Conservation (phyloP, 64 coral and sea anemone species). For the Orbicella faveolata region DNA sequence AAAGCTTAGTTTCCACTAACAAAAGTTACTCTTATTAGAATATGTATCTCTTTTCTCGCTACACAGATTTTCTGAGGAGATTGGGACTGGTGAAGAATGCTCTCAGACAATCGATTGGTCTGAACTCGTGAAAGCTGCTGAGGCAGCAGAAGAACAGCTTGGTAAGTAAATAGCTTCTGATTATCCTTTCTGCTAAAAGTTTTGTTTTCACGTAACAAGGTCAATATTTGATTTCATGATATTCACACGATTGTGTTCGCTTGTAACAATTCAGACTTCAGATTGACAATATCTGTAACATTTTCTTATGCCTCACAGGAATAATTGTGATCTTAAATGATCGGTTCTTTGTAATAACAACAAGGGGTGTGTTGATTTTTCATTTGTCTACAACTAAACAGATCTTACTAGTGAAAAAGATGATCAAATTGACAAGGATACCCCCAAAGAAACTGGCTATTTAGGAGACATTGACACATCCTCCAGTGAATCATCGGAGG, state of each 20-base stretch:
- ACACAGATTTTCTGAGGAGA: neutral
- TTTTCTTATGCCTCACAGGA: too few relatives aligned
- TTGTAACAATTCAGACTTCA: too few relatives aligned
- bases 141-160: neutral
- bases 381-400: neutral
- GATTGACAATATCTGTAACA: too few relatives aligned
- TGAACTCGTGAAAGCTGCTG: neutral
- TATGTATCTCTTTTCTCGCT: neutral
- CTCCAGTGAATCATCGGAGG: too few relatives aligned
- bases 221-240: neutral
- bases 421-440: too few relatives aligned
- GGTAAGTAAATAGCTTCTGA: neutral
- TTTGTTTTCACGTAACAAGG: neutral
- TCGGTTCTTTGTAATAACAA: too few relatives aligned
- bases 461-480: too few relatives aligned
- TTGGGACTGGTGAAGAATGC: neutral
- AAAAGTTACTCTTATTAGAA: neutral
- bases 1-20: neutral
- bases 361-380: neutral
- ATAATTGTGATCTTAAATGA: too few relatives aligned
- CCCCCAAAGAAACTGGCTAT: too few relatives aligned
- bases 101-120: neutral
- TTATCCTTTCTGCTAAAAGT: neutral
- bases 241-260: neutral
- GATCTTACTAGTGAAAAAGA: too few relatives aligned